Conservation (phyloP, 1,140 invertebrate species). For the Bombus pyrosoma region DNA sequence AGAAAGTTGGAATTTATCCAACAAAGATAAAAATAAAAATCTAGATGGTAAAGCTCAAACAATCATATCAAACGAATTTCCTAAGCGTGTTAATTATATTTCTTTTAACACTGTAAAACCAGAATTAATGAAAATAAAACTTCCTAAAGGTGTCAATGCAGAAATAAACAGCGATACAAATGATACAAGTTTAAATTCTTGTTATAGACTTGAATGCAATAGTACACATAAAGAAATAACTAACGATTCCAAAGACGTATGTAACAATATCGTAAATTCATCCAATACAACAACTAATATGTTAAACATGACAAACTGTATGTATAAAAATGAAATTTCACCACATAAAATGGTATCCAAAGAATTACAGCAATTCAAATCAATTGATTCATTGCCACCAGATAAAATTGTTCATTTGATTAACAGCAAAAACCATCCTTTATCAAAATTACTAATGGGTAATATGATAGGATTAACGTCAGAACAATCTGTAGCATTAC, state of each 20-base stretch:
- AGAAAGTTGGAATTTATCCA: constrained; percentile 28
- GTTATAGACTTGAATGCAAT: neutral
- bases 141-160: neutral
- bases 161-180: neutral
- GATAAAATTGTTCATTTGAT: constrained; percentile 77
- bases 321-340: constrained; percentile 15
- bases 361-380: constrained; percentile 44
- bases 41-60: constrained; percentile 14
- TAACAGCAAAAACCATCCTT: constrained; percentile 74
- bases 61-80: constrained; percentile 1
- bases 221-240: neutral
- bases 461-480: constrained; percentile 76
- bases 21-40: constrained; percentile 31
- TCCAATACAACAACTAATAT: neutral
- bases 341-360: constrained; percentile 18
- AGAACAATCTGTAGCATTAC: constrained; percentile 63
- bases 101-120: constrained; percentile 1
- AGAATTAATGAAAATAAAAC: constrained; percentile 16
- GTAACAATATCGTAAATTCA: neutral
- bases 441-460: constrained; percentile 77
- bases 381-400: constrained; percentile 68
- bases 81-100: constrained; percentile 25
- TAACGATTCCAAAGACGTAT: neutral
- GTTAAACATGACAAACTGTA: constrained; percentile 11
- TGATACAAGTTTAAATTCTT: constrained; percentile 6